Conservation (phyloP, 2,888 invertebrate genomes). For the Machimus rusticus region DNA sequence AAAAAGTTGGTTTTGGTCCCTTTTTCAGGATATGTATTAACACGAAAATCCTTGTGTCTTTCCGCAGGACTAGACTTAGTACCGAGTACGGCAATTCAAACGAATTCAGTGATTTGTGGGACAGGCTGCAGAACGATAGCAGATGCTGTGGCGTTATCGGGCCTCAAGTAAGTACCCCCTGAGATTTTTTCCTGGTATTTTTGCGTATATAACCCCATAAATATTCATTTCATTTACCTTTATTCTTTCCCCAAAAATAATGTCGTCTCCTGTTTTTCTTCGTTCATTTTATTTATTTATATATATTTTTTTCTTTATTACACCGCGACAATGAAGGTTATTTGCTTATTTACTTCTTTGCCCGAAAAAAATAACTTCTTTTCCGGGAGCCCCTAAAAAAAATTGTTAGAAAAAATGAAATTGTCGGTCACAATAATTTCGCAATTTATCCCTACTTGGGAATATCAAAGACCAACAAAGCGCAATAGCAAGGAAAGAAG, state of each 20-base stretch:
- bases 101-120: constrained; percentile 80
- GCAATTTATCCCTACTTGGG: background rate
- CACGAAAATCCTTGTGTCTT: background rate
- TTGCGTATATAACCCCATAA: background rate
- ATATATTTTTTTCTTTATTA: background rate
- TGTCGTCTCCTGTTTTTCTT: background rate
- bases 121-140: constrained; percentile 76
- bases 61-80: constrained; percentile 62
- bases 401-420: background rate
- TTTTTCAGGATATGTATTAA: background rate
- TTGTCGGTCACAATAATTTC: background rate
- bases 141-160: constrained; percentile 82
- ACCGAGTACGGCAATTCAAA: constrained; percentile 77
- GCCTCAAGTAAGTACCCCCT: constrained; percentile 53
- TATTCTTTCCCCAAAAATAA: background rate
- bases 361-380: background rate
- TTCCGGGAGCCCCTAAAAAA: background rate
- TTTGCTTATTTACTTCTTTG: background rate
- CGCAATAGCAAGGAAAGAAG: background rate
- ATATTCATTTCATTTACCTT: background rate
- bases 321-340: background rate
- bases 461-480: background rate
- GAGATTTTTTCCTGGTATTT: background rate
- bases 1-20: background rate
- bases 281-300: background rate